Conservation (phyloP, 1,140 invertebrate genomes). For the Chironomus tepperi region DNA sequence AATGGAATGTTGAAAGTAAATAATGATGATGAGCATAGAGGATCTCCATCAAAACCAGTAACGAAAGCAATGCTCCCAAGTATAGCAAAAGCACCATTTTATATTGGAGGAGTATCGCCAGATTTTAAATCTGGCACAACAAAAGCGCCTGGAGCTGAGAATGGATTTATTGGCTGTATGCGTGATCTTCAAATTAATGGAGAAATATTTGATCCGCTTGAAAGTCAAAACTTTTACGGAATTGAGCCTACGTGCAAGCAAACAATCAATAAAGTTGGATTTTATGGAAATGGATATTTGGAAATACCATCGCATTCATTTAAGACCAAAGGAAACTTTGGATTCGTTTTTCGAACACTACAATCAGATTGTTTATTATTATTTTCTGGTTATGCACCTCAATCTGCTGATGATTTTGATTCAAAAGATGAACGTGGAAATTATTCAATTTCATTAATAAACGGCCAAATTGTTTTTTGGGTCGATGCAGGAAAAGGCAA, state of each 20-base stretch:
- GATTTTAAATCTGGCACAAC: slow-evolving; percentile 36
- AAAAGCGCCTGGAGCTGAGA: slow-evolving; percentile 41
- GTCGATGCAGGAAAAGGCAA: slow-evolving; percentile 56
- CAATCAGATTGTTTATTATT: slow-evolving; percentile 62
- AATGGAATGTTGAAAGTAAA: slow-evolving; percentile 60
- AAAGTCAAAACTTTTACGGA: slow-evolving; percentile 59
- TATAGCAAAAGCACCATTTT: slow-evolving; percentile 52
- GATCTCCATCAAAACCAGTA: slow-evolving; percentile 50
- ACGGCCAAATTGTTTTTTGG: slow-evolving; percentile 55
- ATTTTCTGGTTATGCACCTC: slow-evolving; percentile 57
- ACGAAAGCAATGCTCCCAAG: slow-evolving; percentile 52
- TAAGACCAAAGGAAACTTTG: slow-evolving; percentile 55
- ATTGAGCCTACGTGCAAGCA: slow-evolving; percentile 62
- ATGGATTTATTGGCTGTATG: slow-evolving; percentile 73
- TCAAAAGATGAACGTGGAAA: slow-evolving; percentile 45
- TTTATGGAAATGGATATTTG: slow-evolving; percentile 69
- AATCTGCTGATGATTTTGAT: slow-evolving; percentile 42
- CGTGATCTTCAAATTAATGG: slow-evolving; percentile 66
- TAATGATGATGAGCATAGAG: slow-evolving; percentile 54
- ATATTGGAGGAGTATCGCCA: slow-evolving; percentile 73
- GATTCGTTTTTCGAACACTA: slow-evolving; percentile 68
- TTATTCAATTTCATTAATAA: slow-evolving; percentile 55
- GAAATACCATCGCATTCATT: slow-evolving; percentile 60
- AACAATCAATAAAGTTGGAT: slow-evolving; percentile 54
- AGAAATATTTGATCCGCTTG: slow-evolving; percentile 45